Base-by-base conservation (phyloP, 2,113 vertebrate species). In the Cariama cristata region DNA sequence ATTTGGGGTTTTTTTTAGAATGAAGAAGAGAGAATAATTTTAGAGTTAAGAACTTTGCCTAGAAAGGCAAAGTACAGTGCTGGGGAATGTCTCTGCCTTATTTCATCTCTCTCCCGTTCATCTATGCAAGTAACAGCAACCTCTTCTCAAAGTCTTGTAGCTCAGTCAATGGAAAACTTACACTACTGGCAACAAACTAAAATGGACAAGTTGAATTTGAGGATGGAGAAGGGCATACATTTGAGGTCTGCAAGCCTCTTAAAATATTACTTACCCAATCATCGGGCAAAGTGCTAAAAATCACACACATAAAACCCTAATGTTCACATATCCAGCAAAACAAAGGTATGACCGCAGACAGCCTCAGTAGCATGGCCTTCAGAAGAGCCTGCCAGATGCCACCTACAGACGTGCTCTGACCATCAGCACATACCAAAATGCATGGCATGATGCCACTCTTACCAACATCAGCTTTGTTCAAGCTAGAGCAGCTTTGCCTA, bases 321-420 rank as follows among this genome's bases (percentile, higher is more conserved):
- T 10, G 26, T 55, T 63, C 33, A 16, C 15, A 49, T 8, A 35
- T 3, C 2, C 35, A 72, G 26, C 64, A 72, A 45, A 87, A 30
- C 0, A 0, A 74, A 75, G 55, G 38, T 32, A 55, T 26, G 27
- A 4, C 7, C 55, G 68, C 45, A 79, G 50, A 45, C 58, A 88
- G 49, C 12, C 56, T n/a, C 27, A 84, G n/a, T n/a, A 84, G 52
- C 47, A 50, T 1, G 4, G 35, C 32, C 20, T 53, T 45, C 38
- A 66, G 63, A 50, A 86, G 18, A 62, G 8, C 17, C 40, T 73
- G 22, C 30, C 64, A 77, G 42, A 55, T 50, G 32, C 15, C 55
- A 38, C 47, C 55, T 63, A 13, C 1, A 45, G 28, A 16, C 1
- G 15, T 32, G 38, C 32, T 84, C n/a, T 83, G 30, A 42, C 42